Conservation (phyloP, 2,888 invertebrate species). For the Aplocera efformata region DNA sequence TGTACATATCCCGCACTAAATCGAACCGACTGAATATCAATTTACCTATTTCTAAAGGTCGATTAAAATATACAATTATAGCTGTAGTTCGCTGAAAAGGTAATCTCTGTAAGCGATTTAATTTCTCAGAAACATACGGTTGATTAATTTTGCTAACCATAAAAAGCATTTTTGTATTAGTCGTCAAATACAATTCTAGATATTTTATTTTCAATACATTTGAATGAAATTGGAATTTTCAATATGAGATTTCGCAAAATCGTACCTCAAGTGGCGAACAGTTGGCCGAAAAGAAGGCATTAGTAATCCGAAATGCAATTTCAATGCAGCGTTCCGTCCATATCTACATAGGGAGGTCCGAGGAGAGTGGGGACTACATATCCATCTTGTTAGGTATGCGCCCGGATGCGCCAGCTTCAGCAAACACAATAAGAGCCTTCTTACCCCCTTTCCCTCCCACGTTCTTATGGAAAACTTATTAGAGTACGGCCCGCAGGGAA, state of each 20-base stretch:
- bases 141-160: too few species aligned
- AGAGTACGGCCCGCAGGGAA: slow-evolving; percentile 77
- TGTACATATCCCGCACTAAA: slow-evolving; percentile 27
- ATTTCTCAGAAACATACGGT: too few species aligned
- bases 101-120: not conserved
- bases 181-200: too few species aligned
- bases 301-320: slow-evolving; percentile 79
- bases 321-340: slow-evolving; percentile 64
- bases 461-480: slow-evolving; percentile 80
- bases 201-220: slow-evolving; percentile 1
- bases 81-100: slow-evolving; percentile 5
- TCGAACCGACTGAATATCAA: slow-evolving; percentile 34
- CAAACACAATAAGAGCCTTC: slow-evolving; percentile 80
- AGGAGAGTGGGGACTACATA: slow-evolving; percentile 69
- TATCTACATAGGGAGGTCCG: slow-evolving; percentile 62
- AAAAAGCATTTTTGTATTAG: too few species aligned
- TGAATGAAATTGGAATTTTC: slow-evolving; percentile 4
- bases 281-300: slow-evolving; percentile 59
- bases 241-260: slow-evolving; percentile 16
- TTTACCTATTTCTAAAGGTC: slow-evolving; percentile 25
- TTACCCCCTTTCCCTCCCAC: slow-evolving; percentile 45
- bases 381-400: slow-evolving; percentile 80
- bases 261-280: slow-evolving; percentile 31
- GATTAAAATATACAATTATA: slow-evolving; percentile 16
- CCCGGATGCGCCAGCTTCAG: slow-evolving; percentile 78